Conservation (phyloP, 2,888 invertebrate species). For the Aquatica leii region DNA sequence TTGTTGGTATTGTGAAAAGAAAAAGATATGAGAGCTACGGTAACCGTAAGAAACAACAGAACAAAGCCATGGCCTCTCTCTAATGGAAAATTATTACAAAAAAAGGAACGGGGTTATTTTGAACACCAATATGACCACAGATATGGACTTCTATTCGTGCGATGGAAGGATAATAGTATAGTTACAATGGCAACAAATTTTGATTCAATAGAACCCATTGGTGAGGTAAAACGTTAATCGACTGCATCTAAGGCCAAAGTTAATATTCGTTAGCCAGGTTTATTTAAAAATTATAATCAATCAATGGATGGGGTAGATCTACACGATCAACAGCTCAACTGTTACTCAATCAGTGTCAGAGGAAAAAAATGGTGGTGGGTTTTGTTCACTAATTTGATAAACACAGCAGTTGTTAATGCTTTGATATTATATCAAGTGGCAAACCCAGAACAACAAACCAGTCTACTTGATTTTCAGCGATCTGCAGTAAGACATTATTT, state of each 20-base stretch:
- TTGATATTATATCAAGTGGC: slow-evolving; percentile 18
- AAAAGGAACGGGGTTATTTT: not conserved
- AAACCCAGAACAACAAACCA: not conserved
- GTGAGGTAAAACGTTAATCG: not conserved
- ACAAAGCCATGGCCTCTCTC: not conserved
- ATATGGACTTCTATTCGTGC: not conserved
- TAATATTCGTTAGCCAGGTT: not conserved
- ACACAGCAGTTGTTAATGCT: slow-evolving; percentile 18
- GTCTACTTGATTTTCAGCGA: too few species aligned
- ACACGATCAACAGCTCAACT: slow-evolving; percentile 37
- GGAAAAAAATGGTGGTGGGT: slow-evolving; percentile 46
- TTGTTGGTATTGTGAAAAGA: not conserved
- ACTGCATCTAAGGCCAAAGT: not conserved
- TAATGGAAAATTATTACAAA: too few species aligned
- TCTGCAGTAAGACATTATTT: not conserved
- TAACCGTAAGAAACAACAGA: not conserved
- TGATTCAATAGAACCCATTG: not conserved
- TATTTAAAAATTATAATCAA: not conserved
- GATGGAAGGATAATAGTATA: not conserved
- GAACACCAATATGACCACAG: not conserved
- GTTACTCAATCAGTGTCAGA: slow-evolving; percentile 39
- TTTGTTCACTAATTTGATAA: slow-evolving; percentile 25
- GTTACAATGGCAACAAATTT: slow-evolving; percentile 1
- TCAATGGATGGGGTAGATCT: not conserved
- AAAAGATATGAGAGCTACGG: not conserved